Evolutionary conservation across 2,113 vertebrate genomes (phyloP), one percentile per base, ranked within the genome.

Genomic region (Pangasianodon hypophthalmus): DNA sequence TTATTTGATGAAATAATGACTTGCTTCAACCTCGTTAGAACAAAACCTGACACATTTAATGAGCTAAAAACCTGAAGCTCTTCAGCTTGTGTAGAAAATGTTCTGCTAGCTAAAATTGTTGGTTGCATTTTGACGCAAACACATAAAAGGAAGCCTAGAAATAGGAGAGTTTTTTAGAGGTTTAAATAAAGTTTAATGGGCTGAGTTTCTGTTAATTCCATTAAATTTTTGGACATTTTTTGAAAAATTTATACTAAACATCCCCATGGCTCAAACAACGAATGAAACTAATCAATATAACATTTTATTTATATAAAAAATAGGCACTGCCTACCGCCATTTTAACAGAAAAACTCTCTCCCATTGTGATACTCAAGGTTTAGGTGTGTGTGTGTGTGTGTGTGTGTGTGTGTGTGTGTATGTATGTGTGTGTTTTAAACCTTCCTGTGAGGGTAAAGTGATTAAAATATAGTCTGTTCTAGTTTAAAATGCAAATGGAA

Each of bases 401-500:
- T 48, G 73, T 26, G 41, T 24, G 37, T 24, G 73, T 11, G 52
- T 69, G 60, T 79, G 10, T 50, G 44, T 48, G 73, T 26, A 19
- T 24, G 37, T 24, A 41, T 11, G 52, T 69, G 60, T 48, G 84
- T 52, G 32, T 44, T 71, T 62, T 37, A 21, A 29, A 88, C 56
- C 46, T 37, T 82, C 19, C 41, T 82, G 77, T 67, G 58, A 81
- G 58, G 18, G 18, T 87, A 41, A 73, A 52, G 32, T 69, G 60
- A 60, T 69, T 41, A 69, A 64, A 88, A 54, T 71, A 48, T 69
- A 46, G 46, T 52, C 32, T 52, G 11, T 83, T 82, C 75, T 88
- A 62, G 5, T 52, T 83, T 54, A 56, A 44, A 54, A 71, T 71
- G 62, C 64, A 88, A 84, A 88, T 88, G 24, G 50, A 24, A 88